Evolutionary conservation across 37 sponge, comb jelly and placozoan genomes (phyloP).

Genomic region (Eunapius fragilis): DNA sequence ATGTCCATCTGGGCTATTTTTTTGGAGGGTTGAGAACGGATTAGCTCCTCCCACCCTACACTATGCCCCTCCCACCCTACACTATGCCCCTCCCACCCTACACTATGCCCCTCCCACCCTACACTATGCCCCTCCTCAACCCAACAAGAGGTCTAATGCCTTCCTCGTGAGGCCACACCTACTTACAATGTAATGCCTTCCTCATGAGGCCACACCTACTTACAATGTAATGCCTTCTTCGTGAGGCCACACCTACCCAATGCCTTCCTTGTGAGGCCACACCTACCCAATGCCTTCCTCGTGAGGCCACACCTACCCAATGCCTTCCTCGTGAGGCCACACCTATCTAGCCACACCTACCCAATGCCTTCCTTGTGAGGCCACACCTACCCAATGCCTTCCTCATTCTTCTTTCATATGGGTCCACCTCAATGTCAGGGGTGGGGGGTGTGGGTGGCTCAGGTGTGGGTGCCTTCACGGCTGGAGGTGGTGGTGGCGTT

Average conservation of each 20-base stretch:
- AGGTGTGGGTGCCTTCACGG: constrained; percentile 37
- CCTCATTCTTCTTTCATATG: constrained; percentile 59
- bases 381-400: constrained; percentile 65
- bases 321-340: too few relatives aligned
- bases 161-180: too few relatives aligned
- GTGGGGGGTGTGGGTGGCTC: constrained; percentile 50
- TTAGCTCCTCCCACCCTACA: background rate
- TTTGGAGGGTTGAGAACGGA: background rate
- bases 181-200: too few relatives aligned
- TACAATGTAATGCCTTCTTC: too few relatives aligned
- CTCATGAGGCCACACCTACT: too few relatives aligned
- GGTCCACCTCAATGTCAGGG: constrained; percentile 48
- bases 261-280: background rate
- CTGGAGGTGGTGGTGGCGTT: constrained; percentile 18
- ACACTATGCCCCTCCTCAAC: too few relatives aligned
- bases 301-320: too few relatives aligned
- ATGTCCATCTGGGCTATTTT: constrained; percentile 50
- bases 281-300: too few relatives aligned
- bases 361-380: background rate
- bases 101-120: background rate
- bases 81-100: background rate
- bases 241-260: background rate
- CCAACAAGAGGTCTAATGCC: too few relatives aligned
- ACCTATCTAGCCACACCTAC: background rate
- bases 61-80: background rate